These are phyloP conservation scores for Microctenopoma stevenorrisi DNA, from an alignment of 2,797 vertebrate species.

Conservation along the genomic window DNA sequence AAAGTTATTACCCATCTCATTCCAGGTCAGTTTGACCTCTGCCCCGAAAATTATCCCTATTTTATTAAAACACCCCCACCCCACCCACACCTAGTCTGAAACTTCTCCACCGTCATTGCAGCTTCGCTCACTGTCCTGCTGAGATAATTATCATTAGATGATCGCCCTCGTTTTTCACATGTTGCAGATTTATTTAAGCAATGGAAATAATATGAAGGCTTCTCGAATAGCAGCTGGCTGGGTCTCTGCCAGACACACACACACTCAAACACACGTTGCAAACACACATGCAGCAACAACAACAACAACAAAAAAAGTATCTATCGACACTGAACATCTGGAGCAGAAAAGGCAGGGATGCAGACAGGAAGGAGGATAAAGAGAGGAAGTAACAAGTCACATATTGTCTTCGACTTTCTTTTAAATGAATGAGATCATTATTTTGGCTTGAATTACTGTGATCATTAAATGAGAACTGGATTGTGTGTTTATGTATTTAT, in stretches of 20 bases:
- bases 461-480: neutral
- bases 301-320: slow-evolving; percentile 18
- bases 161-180: slow-evolving; percentile 51
- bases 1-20: neutral
- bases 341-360: slow-evolving; percentile 24
- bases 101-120: neutral
- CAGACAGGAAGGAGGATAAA: slow-evolving; percentile 10
- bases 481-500: neutral
- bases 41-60: no score
- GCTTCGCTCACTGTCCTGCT: slow-evolving; percentile 39
- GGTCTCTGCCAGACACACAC: slow-evolving; percentile 46
- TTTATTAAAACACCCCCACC: no score
- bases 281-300: neutral
- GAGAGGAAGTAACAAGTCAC: slow-evolving; percentile 31
- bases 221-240: slow-evolving; percentile 66
- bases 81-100: neutral
- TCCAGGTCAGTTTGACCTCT: neutral
- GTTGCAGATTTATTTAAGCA: slow-evolving; percentile 69
- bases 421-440: slow-evolving; percentile 12
- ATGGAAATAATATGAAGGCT: slow-evolving; percentile 67
- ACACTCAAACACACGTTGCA: slow-evolving; percentile 3
- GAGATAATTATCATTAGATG: slow-evolving; percentile 69
- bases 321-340: slow-evolving; percentile 73
- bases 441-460: slow-evolving; percentile 16
- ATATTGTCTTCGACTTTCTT: slow-evolving; percentile 29